A percentile compares a stretch with the other conserved stretches of the same genome.
Conservation (phyloP, 2,888 invertebrate genomes). For the Ditula angustiorana region DNA sequence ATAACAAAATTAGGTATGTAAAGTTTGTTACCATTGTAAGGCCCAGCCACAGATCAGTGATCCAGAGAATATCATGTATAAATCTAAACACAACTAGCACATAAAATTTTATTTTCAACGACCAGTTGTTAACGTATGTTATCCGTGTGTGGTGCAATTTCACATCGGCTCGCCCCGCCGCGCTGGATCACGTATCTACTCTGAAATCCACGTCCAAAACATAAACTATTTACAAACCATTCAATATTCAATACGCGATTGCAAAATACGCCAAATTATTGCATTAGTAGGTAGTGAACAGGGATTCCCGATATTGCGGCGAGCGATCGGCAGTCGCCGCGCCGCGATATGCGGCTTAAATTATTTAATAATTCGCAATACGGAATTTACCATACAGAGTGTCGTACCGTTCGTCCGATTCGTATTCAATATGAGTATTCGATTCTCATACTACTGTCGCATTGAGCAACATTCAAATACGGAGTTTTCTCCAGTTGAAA, state of each 20-base stretch:
- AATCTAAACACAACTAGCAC: constrained; percentile 73
- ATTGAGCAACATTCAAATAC: constrained; percentile 75
- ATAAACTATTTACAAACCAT: constrained; percentile 84
- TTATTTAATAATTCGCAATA: constrained; percentile 86
- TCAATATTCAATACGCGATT: constrained; percentile 85
- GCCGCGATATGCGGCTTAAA: constrained; percentile 84
- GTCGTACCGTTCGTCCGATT: constrained; percentile 82
- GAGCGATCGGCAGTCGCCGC: constrained; percentile 77
- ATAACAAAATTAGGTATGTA: constrained; percentile 1
- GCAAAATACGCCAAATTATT: constrained; percentile 86
- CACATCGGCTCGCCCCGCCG: constrained; percentile 67
- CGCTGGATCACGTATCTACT: constrained; percentile 74
- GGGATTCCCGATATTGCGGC: constrained; percentile 86
- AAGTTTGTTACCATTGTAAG: neutral
- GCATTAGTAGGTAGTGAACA: constrained; percentile 83
- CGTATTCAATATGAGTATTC: constrained; percentile 85
- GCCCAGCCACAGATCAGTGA: constrained; percentile 51
- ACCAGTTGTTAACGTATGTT: constrained; percentile 79
- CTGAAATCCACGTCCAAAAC: constrained; percentile 81
- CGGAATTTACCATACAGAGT: constrained; percentile 83
- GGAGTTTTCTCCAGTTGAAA: constrained; percentile 66
- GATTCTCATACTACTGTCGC: constrained; percentile 84
- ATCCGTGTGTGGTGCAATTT: constrained; percentile 76
- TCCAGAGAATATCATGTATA: constrained; percentile 65
- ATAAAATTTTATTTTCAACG: constrained; percentile 74